Base-by-base conservation (phyloP, 2,888 invertebrate genomes). In the Euphydryas editha region DNA sequence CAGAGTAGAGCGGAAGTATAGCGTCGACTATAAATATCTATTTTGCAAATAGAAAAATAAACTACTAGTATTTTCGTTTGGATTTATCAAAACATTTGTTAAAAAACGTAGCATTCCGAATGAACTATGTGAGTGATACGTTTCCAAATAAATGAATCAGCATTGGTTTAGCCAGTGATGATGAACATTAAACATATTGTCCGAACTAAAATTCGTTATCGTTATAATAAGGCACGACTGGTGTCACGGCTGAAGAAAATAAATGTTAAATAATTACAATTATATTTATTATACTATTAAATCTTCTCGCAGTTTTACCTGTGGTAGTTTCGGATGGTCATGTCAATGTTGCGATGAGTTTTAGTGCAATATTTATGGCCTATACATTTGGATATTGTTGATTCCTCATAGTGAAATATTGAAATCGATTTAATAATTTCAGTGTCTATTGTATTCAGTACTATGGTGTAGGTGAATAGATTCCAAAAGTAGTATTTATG, bases 171-270 rank as follows among this genome's bases (percentile, higher is more conserved):
- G 66, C 47, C 69, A 64, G 56, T 57, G 46, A 66, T 66, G 30
- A 54, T 60, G 57, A 49, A 57, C 55, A 17, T 51, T 58, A 42
- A 42, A 30, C 51, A 30, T 62, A 51, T 65, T 62, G 56, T 65
- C 56, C 42, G 44, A 67, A 44, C 60, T 54, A 69, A 69, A 47
- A 67, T 69, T 69, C 67, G 67, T 15, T n/a, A n/a, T n/a, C n/a
- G n/a, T n/a, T n/a, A 46, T 64, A 67, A 69, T 63, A 63, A 47
- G 10, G 30, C 15, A 11, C 61, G 63, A 56, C 67, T 58, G 60
- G 39, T 24, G 54, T 61, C 56, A n/a, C 39, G 49, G 56, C 39
- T 56, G 56, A 21, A 39, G 37, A 62, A 62, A 36, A 42, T 62
- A 56, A 2, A 18, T 46, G 13, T 18, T 36, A 36, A 37, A 51